These are phyloP conservation scores for Trachymyrmex cornetzi DNA, from an alignment of 1,140 invertebrate genomes.

Conservation along the genomic window DNA sequence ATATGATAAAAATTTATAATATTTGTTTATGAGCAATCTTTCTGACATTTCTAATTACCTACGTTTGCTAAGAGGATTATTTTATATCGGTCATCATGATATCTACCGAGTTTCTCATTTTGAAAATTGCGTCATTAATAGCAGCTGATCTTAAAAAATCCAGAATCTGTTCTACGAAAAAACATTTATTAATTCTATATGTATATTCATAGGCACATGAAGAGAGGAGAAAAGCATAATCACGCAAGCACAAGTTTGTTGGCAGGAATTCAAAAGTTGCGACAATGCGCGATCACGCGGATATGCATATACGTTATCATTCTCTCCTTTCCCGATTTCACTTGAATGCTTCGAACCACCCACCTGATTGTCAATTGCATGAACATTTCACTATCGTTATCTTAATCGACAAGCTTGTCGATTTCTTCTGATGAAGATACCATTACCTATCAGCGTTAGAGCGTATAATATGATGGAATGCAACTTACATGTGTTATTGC, in stretches of 20 bases:
- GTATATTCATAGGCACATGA: background rate
- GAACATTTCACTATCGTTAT: conserved; percentile 44
- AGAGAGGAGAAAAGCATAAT: conserved; percentile 52
- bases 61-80: conserved; percentile 18
- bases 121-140: conserved; percentile 34
- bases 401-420: background rate
- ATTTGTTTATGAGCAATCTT: background rate
- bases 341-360: conserved; percentile 40
- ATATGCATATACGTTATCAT: conserved; percentile 36
- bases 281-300: conserved; percentile 68
- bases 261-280: conserved; percentile 82
- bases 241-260: conserved; percentile 76
- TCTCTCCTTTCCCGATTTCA: conserved; percentile 43
- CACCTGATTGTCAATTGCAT: conserved; percentile 60
- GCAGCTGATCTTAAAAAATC: conserved; percentile 5
- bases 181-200: conserved; percentile 1
- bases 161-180: background rate
- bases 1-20: conserved; percentile 31
- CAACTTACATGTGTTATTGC: conserved; percentile 4
- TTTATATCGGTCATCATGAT: background rate
- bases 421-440: background rate
- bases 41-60: conserved; percentile 35
- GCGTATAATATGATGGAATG: background rate
- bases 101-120: background rate
- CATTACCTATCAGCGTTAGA: conserved; percentile 18